These are phyloP conservation scores for Eustalomyia histrio DNA, from an alignment of 2,888 invertebrate species.

Conservation along the genomic window DNA sequence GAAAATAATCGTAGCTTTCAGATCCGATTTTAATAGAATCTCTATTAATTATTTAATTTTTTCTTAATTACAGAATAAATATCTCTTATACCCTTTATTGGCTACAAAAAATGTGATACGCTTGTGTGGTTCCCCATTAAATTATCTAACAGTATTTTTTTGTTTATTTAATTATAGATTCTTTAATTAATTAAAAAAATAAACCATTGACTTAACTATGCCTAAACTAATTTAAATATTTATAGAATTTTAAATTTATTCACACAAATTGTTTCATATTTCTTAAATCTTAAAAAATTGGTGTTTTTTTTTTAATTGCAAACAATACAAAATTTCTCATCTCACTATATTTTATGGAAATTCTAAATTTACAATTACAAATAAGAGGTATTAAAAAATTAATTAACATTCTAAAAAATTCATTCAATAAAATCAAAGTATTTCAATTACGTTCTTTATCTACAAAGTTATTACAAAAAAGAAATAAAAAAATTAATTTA, in stretches of 20 bases:
- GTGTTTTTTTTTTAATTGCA: background rate
- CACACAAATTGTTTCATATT: background rate
- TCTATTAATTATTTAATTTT: too few species aligned
- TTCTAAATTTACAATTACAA: background rate
- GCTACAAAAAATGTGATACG: too few species aligned
- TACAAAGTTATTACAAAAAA: background rate
- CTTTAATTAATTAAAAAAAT: conserved; percentile 1
- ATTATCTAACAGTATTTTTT: background rate
- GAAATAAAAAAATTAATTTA: background rate
- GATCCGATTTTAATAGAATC: too few species aligned
- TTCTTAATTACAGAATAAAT: too few species aligned
- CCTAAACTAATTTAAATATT: background rate
- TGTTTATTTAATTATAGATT: background rate
- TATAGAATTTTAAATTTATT: background rate
- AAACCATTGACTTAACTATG: background rate
- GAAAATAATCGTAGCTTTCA: too few species aligned
- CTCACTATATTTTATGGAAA: background rate
- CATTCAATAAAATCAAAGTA: background rate
- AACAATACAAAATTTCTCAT: conserved; percentile 1
- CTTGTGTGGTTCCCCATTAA: background rate
- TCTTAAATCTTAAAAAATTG: too few species aligned
- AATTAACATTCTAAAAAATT: background rate
- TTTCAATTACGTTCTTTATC: background rate
- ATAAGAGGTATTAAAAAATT: background rate
- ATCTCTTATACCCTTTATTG: too few species aligned